Conservation (phyloP, 53 echinoderm and acorn worm genomes). For the Hippasteria phrygiana region DNA sequence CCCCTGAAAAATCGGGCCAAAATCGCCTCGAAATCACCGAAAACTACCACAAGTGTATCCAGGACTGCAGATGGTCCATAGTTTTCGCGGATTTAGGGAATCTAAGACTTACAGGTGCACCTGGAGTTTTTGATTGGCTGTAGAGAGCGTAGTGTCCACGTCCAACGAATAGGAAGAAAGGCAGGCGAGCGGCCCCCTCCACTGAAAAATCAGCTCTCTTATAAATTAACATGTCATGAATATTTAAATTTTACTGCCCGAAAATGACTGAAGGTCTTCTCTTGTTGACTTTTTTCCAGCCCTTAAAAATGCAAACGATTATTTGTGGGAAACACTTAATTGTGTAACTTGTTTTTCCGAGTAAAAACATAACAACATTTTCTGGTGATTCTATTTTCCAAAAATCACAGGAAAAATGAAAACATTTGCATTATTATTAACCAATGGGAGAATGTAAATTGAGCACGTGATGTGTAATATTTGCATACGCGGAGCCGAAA, state of each 20-base stretch:
- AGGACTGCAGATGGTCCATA: constrained; percentile 46
- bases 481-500: constrained; percentile 59
- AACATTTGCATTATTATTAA: not conserved
- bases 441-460: not conserved
- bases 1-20: constrained; percentile 28
- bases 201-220: constrained; percentile 49
- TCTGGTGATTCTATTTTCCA: no score
- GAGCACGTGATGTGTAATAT: constrained; percentile 1
- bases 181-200: constrained; percentile 43
- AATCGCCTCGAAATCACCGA: constrained; percentile 1
- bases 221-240: constrained; percentile 54
- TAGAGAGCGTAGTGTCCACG: constrained; percentile 60
- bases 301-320: no score
- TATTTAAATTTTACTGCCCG: constrained; percentile 53
- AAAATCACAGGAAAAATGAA: no score
- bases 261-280: not conserved
- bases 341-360: no score
- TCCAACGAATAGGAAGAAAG: constrained; percentile 75
- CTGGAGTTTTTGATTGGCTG: constrained; percentile 69
- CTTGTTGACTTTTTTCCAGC: not conserved
- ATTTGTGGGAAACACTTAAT: no score
- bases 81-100: constrained; percentile 55
- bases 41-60: constrained; percentile 12
- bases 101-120: constrained; percentile 53
- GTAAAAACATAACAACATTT: no score